A percentile compares a stretch with the other conserved stretches of the same genome.
Evolutionary conservation across 1,140 invertebrate genomes (phyloP).

Genomic region (Lycorma delicatula): DNA sequence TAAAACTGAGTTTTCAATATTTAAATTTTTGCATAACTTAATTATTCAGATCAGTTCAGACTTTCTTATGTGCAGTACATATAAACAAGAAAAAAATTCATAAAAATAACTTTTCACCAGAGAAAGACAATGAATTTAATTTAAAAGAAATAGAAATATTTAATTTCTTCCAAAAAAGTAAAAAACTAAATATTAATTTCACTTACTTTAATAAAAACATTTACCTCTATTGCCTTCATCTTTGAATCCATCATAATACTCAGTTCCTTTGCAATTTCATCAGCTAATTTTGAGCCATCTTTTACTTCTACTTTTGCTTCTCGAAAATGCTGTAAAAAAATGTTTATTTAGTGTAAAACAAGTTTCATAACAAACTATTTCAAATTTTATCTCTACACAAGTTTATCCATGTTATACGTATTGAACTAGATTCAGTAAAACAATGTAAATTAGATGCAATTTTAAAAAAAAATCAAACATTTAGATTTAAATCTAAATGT

Average conservation of each 20-base stretch:
- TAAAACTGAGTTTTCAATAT: no score
- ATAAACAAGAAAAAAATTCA: no score
- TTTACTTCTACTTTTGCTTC: not conserved
- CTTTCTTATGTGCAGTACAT: not conserved
- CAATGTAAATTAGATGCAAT: not conserved
- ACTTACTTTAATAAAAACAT: no score
- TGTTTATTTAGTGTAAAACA: not conserved
- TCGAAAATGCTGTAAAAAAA: not conserved
- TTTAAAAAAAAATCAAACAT: not conserved
- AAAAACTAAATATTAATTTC: no score
- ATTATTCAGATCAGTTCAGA: not conserved
- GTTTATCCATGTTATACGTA: not conserved
- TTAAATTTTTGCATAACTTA: not conserved
- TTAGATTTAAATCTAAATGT: no score
- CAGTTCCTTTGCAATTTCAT: not conserved
- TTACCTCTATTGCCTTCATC: slow-evolving; percentile 1
- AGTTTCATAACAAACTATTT: not conserved
- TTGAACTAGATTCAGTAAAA: not conserved
- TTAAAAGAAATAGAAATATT: not conserved
- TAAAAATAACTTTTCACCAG: not conserved
- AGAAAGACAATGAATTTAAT: not conserved
- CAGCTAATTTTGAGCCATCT: not conserved
- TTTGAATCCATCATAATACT: not conserved
- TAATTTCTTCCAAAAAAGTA: no score
- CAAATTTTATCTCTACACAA: not conserved